These are phyloP conservation scores for Pimpla rufipes DNA, from an alignment of 2,888 invertebrate genomes.

Conservation along the genomic window DNA sequence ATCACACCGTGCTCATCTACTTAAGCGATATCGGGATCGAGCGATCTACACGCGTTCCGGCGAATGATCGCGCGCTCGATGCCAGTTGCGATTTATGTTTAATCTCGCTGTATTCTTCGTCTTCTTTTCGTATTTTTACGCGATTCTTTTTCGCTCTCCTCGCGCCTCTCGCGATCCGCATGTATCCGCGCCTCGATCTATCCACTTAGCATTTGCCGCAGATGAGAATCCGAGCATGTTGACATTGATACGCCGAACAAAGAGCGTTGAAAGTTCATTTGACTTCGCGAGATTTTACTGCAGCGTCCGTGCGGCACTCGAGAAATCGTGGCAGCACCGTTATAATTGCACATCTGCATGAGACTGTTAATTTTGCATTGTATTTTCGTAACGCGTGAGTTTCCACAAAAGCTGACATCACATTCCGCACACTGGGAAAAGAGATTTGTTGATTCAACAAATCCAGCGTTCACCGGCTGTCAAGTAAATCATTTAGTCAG, in stretches of 20 bases:
- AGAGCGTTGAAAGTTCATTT: constrained; percentile 10
- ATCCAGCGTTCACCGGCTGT: too few relatives aligned
- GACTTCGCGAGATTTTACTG: neutral
- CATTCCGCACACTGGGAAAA: too few relatives aligned
- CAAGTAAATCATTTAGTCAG: too few relatives aligned
- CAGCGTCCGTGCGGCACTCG: too few relatives aligned
- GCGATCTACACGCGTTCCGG: constrained; percentile 80
- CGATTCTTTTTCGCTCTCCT: constrained; percentile 12
- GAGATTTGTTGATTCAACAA: too few relatives aligned
- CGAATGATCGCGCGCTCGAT: constrained; percentile 77
- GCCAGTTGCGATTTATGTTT: constrained; percentile 78
- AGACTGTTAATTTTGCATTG: too few relatives aligned
- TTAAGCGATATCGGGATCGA: constrained; percentile 79
- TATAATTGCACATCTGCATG: too few relatives aligned
- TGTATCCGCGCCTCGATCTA: constrained; percentile 45
- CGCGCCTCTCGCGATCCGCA: constrained; percentile 47
- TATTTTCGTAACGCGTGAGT: too few relatives aligned
- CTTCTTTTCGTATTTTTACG: constrained; percentile 25
- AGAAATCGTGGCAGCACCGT: too few relatives aligned
- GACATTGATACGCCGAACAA: constrained; percentile 21
- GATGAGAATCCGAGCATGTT: constrained; percentile 30
- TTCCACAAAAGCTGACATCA: too few relatives aligned
- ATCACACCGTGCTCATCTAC: constrained; percentile 82
- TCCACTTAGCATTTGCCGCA: constrained; percentile 16
- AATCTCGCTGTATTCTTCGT: constrained; percentile 60